These are phyloP conservation scores for Aethina tumida DNA, from an alignment of 1,140 invertebrate genomes.

Conservation along the genomic window DNA sequence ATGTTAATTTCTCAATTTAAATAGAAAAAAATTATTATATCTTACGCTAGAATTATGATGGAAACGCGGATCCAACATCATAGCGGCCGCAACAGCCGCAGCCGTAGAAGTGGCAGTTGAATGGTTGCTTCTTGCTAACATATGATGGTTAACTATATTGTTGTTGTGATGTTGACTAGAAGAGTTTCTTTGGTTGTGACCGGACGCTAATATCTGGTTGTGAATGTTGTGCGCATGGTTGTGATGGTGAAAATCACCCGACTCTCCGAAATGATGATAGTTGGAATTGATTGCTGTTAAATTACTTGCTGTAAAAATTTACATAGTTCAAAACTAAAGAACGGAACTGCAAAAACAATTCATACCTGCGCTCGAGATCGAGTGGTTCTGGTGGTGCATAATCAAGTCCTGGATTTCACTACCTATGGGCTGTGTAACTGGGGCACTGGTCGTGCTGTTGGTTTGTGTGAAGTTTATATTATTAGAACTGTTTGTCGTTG, in stretches of 20 bases:
- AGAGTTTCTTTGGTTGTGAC: constrained; percentile 25
- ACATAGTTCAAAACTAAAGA: too few species aligned
- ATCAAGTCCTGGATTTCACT: constrained; percentile 35
- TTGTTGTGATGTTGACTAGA: constrained; percentile 26
- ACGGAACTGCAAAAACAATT: background rate
- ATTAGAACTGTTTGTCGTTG: constrained; percentile 16
- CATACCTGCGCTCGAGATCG: constrained; percentile 21
- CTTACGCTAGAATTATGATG: constrained; percentile 34
- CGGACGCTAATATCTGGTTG: constrained; percentile 29
- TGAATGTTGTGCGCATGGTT: constrained; percentile 32
- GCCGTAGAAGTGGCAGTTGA: constrained; percentile 33
- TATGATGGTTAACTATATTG: constrained; percentile 28
- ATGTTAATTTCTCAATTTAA: background rate
- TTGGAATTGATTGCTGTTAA: constrained; percentile 26
- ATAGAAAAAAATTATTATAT: background rate
- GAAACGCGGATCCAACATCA: constrained; percentile 37
- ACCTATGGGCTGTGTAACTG: constrained; percentile 25
- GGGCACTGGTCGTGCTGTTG: constrained; percentile 19
- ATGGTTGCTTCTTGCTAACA: constrained; percentile 30
- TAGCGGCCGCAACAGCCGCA: constrained; percentile 35
- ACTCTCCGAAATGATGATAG: constrained; percentile 33
- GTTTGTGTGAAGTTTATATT: constrained; percentile 25
- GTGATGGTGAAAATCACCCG: constrained; percentile 31
- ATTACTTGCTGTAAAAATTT: constrained; percentile 22
- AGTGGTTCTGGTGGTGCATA: constrained; percentile 34